Conservation (phyloP, 2,797 vertebrate genomes). For the Anolis apletophallus region DNA sequence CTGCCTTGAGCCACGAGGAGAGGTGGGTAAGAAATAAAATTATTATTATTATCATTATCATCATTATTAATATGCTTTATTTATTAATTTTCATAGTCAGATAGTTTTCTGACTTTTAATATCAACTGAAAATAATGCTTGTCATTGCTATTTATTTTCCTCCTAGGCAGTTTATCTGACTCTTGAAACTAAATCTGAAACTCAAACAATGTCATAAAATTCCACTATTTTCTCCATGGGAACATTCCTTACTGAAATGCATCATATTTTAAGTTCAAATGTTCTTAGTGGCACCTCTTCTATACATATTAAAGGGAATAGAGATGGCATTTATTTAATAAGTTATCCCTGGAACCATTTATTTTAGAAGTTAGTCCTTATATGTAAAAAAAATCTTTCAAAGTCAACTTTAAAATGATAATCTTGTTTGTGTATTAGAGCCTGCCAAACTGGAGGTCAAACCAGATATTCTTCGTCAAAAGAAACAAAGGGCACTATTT, state of each 20-base stretch:
- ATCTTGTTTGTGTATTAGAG: not conserved
- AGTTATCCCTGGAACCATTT: not conserved
- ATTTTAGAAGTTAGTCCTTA: not conserved
- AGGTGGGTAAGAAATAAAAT: no score
- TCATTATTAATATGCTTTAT: not conserved
- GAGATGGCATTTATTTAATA: fast-evolving
- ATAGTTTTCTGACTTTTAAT: not conserved
- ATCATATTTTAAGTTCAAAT: not conserved
- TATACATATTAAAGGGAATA: not conserved
- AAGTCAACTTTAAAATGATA: not conserved
- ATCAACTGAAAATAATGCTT: not conserved
- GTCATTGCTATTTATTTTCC: not conserved
- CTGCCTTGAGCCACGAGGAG: no score
- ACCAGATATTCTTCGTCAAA: not conserved
- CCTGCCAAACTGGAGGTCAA: not conserved
- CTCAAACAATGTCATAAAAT: not conserved
- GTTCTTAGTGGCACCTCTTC: not conserved
- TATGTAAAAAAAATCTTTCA: not conserved
- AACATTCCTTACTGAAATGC: not conserved
- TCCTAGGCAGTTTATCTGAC: not conserved
- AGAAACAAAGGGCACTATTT: not conserved
- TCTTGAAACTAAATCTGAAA: not conserved
- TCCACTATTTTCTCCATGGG: not conserved
- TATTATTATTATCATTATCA: no score
- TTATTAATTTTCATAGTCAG: not conserved